phyloP scores from a whole-genome alignment of 1,140 invertebrate genomes.

The Maconellicoccus hirsutus region DNA sequence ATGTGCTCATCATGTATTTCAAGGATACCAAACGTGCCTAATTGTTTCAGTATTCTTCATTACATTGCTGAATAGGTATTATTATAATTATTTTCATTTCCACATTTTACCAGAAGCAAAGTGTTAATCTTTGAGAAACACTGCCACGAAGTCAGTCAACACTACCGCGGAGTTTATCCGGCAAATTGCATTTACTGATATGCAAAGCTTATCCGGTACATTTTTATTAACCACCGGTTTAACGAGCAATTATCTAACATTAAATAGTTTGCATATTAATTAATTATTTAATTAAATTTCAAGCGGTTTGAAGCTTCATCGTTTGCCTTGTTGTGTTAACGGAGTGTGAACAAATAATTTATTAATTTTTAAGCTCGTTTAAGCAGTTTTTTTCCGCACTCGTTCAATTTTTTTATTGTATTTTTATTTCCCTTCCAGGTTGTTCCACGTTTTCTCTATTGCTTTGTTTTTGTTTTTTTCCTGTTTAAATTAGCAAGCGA shows the following conservation, averaged over 20 bases:
- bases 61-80: no score
- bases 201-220: neutral
- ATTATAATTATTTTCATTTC: no score
- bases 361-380: slow-evolving; percentile 5
- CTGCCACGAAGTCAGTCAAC: neutral
- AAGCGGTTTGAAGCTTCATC: neutral
- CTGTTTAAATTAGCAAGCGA: no score
- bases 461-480: no score
- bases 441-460: no score
- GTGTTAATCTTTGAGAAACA: neutral
- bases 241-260: slow-evolving; percentile 9
- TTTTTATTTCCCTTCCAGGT: neutral
- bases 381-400: neutral
- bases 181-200: slow-evolving; percentile 9
- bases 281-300: slow-evolving; percentile 1
- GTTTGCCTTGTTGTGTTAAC: neutral
- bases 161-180: neutral
- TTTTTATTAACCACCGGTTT: neutral
- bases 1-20: no score
- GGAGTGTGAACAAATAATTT: slow-evolving; percentile 9
- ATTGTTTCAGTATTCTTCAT: no score
- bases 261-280: slow-evolving; percentile 1
- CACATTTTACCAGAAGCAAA: neutral
- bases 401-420: neutral
- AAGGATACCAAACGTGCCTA: no score